A percentile compares a stretch with the other conserved stretches of the same genome.
These are phyloP conservation scores for Aphaenogaster floridana DNA, from an alignment of 1,140 invertebrate species.

Conservation along the genomic window DNA sequence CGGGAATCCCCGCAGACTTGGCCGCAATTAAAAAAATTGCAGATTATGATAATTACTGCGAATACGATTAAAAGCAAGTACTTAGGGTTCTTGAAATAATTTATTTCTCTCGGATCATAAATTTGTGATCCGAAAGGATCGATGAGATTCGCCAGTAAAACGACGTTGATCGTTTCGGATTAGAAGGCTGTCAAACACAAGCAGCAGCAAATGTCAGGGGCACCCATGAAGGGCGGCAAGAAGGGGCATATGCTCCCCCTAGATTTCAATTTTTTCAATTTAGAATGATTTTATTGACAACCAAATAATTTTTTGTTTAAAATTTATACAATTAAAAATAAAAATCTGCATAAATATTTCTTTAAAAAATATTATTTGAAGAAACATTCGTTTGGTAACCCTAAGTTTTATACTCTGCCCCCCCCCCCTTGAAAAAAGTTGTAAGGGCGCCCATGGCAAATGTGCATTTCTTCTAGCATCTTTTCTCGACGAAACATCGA, in stretches of 20 bases:
- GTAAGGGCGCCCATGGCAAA: neutral
- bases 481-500: neutral
- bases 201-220: neutral
- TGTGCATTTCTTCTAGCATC: neutral
- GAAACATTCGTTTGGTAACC: too few species aligned
- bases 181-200: neutral
- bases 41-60: neutral
- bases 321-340: too few species aligned
- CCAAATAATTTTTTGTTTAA: too few species aligned
- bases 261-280: too few species aligned
- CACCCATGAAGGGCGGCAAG: too few species aligned
- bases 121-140: neutral
- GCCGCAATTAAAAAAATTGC: neutral
- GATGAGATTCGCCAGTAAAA: neutral
- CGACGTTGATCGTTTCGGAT: neutral
- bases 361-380: too few species aligned
- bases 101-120: neutral
- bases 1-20: neutral
- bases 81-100: neutral
- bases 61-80: neutral
- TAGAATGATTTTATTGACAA: too few species aligned
- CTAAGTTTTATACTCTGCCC: too few species aligned
- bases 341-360: too few species aligned
- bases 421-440: too few species aligned
- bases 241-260: too few species aligned